Base-by-base conservation (phyloP, 1,140 invertebrate species). In the Acromyrmex echinatior region DNA sequence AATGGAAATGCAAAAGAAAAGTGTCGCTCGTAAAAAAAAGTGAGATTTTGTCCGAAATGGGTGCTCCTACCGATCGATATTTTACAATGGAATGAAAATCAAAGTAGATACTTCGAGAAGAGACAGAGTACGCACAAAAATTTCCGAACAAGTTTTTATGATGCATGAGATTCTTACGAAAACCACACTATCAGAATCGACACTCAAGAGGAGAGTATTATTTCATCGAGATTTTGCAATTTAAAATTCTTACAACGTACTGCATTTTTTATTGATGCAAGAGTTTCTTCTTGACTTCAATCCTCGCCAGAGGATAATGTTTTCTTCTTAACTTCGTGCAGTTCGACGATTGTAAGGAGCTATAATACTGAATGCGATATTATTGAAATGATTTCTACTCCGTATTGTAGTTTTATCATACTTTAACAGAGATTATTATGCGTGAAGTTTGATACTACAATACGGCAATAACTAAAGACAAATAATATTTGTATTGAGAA, bases 71-170 rank as follows among this genome's bases (percentile, higher is more conserved):
- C 80, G 39, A 77, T 88, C 39, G 56, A 86, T 56, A 66, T 65
- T 86, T 86, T 39, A 45, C 60, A 58, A 49, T 35, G 49, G 21
- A 31, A 86, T 65, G 58, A 74, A 84, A 84, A 84, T 84, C 56
- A 6, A 60, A 82, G 31, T 49, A n/a, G 71, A 31, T 62, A 62
- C 25, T 76, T 51, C 25, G 56, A 28, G 39, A 1, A 49, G 21
- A 10, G 28, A 31, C 18, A 62, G 45, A 31, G 39, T 14, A 25
- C 31, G 58, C 31, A 45, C 56, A 76, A 73, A 60, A 45, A 82
- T 60, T 58, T 71, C 12, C 21, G 12, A 62, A 58, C 18, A 73
- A 82, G 56, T 82, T 82, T 82, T 82, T 82, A 70, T 1, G 53
- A 25, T 39, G 62, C 28, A 73, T 39, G 16, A 77, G n/a, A 10